Evolutionary conservation across 2,113 vertebrate species (phyloP).

Genomic region (Cryptoleucopteryx plumbea): DNA sequence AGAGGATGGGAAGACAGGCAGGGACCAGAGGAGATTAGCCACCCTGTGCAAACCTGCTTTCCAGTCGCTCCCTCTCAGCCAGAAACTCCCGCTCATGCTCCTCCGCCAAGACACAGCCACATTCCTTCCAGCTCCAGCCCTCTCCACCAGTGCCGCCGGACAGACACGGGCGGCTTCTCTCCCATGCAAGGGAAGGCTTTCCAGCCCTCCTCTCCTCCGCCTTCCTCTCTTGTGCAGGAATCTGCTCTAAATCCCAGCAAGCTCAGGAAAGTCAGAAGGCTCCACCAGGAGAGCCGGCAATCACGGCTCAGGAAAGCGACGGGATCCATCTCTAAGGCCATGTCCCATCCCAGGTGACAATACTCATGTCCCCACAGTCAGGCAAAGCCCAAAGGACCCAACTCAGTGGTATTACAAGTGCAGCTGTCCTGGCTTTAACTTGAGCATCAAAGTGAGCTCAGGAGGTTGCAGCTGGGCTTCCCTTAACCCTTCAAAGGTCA

Average conservation of each 20-base stretch:
- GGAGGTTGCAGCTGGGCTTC: not conserved
- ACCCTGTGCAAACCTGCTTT: slow-evolving; percentile 54
- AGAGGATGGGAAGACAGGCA: not conserved
- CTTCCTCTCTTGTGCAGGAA: not conserved
- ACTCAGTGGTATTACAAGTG: not conserved
- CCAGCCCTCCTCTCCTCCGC: not conserved
- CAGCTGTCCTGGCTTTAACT: not conserved
- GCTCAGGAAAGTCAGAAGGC: not conserved
- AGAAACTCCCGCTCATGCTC: slow-evolving; percentile 27
- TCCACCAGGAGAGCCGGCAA: not conserved
- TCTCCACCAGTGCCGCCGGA: not conserved
- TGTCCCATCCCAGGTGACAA: not conserved
- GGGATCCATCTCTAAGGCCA: not conserved
- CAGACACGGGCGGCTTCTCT: accelerated
- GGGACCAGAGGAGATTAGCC: not conserved
- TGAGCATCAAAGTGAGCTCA: not conserved
- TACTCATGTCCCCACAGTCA: not conserved
- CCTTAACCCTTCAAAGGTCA: slow-evolving; percentile 15
- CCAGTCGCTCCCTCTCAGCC: slow-evolving; percentile 78
- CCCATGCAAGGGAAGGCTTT: not conserved
- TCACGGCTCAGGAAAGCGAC: accelerated
- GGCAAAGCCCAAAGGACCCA: not conserved
- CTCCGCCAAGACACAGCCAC: not conserved
- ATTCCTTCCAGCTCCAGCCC: not conserved
- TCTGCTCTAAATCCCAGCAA: not conserved